Evolutionary conservation across 2,113 vertebrate species (phyloP).

Genomic region (Pyxicephalus adspersus): DNA sequence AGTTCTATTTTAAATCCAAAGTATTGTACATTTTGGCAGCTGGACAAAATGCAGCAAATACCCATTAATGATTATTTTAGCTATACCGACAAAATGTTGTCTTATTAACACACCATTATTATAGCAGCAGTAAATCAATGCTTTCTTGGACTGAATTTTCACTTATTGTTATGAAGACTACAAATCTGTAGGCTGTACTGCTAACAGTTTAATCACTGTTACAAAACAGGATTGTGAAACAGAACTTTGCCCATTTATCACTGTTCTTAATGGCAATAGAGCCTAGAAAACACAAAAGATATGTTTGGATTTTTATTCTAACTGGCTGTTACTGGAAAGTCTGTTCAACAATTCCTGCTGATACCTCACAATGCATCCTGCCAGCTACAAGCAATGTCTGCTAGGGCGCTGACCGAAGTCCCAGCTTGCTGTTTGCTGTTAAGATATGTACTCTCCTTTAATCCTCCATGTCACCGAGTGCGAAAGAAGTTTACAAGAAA

Average conservation of each 20-base stretch:
- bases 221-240: not conserved
- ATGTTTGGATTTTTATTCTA: not conserved
- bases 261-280: not conserved
- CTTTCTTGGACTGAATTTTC: not conserved
- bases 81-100: not conserved
- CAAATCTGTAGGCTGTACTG: no score
- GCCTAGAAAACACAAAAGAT: not conserved
- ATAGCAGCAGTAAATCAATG: not conserved
- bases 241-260: not conserved
- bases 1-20: no score
- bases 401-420: not conserved
- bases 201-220: no score
- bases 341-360: constrained; percentile 7
- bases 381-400: constrained; percentile 1
- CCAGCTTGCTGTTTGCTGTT: constrained; percentile 1
- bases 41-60: not conserved
- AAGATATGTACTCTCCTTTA: not conserved
- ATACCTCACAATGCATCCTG: not conserved
- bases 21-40: no score
- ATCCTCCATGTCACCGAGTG: not conserved
- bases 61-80: not conserved
- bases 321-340: not conserved
- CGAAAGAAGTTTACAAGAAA: not conserved
- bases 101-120: not conserved
- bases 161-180: no score